phyloP scores from a whole-genome alignment of 2,888 invertebrate species.

The Drosophila lutescens region DNA sequence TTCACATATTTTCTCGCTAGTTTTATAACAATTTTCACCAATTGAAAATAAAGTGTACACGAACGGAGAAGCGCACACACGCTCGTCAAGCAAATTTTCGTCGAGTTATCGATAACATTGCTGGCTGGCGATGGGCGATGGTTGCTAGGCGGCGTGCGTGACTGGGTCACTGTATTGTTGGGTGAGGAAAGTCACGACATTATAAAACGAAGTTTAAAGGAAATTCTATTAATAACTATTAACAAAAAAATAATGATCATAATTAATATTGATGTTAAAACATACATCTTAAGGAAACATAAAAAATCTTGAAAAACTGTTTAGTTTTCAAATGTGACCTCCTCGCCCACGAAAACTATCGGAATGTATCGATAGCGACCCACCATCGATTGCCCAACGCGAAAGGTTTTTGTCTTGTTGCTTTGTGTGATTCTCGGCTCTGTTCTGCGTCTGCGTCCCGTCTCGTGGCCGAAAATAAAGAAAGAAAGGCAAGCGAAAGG shows the following conservation, averaged over 20 bases:
- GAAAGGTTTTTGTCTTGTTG: constrained; percentile 38
- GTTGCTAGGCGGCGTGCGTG: background rate
- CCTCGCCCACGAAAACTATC: background rate
- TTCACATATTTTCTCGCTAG: constrained; percentile 57
- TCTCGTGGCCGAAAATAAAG: constrained; percentile 36
- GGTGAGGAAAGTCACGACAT: background rate
- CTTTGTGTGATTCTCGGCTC: constrained; percentile 38
- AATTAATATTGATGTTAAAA: no score
- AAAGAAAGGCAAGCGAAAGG: constrained; percentile 21
- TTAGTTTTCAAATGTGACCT: no score
- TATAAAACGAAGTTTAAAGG: background rate
- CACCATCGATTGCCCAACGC: constrained; percentile 25
- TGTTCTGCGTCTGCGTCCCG: constrained; percentile 57
- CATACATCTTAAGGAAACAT: no score
- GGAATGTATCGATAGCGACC: constrained; percentile 9
- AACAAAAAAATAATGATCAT: no score
- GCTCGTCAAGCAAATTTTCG: constrained; percentile 35
- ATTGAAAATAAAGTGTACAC: constrained; percentile 59
- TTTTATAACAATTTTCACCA: constrained; percentile 66
- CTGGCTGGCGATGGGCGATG: constrained; percentile 24
- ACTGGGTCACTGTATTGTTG: background rate
- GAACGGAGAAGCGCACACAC: constrained; percentile 45
- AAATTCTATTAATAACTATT: no score
- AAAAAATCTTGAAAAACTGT: no score
- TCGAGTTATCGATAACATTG: constrained; percentile 30